Evolutionary conservation across 2,888 invertebrate genomes (phyloP).

Genomic region (Nomada lathburiana): DNA sequence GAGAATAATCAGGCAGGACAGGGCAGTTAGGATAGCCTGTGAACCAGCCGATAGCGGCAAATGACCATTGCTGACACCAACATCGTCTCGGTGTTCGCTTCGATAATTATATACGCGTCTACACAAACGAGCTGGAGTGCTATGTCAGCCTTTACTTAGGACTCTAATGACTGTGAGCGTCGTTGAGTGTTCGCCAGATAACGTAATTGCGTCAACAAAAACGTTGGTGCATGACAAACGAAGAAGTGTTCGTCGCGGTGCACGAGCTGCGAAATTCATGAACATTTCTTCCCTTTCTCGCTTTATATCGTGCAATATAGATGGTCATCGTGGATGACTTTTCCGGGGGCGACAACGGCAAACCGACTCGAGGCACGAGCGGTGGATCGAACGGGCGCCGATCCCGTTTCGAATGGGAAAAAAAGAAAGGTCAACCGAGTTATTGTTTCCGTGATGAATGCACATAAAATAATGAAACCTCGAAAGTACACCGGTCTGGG

Average conservation of each 20-base stretch:
- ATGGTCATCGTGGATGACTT: not conserved
- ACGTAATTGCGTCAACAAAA: conserved; percentile 43
- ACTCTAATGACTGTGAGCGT: conserved; percentile 72
- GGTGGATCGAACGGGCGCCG: conserved; percentile 25
- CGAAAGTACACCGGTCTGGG: conserved; percentile 71
- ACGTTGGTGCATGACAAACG: not conserved
- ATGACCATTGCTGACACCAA: conserved; percentile 83
- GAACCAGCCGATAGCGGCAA: conserved; percentile 80
- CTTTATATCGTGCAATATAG: not conserved
- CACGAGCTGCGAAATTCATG: not conserved
- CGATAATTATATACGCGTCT: conserved; percentile 74
- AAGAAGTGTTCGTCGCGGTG: too few relatives aligned
- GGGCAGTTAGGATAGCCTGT: conserved; percentile 71
- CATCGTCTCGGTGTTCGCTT: conserved; percentile 68
- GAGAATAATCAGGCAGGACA: conserved; percentile 60
- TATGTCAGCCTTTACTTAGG: conserved; percentile 84
- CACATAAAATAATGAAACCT: conserved; percentile 81
- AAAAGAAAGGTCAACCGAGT: conserved; percentile 68
- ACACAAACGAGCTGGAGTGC: conserved; percentile 71
- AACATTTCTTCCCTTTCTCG: not conserved
- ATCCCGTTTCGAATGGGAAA: conserved; percentile 38
- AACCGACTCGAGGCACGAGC: not conserved
- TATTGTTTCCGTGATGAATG: conserved; percentile 80
- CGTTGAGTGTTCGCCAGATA: conserved; percentile 41
- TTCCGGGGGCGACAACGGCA: conserved; percentile 1